Percentiles rank a stretch among this genome's conserved stretches.
Evolutionary conservation across 2,113 vertebrate species (phyloP).

Genomic region (Caranx melampygus): DNA sequence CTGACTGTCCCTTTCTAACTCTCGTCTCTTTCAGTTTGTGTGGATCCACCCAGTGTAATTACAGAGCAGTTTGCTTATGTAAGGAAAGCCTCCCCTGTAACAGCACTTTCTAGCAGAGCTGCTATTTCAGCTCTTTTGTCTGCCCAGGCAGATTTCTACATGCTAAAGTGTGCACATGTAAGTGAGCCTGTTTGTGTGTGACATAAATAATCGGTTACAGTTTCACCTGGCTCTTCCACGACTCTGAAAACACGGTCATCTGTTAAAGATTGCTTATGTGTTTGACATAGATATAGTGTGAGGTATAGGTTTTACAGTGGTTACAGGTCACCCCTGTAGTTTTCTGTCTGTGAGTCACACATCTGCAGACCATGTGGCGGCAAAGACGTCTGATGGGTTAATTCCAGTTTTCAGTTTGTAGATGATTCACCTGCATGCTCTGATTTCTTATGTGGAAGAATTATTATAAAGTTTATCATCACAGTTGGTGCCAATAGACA

Average conservation of each 20-base stretch:
- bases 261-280: slow-evolving; percentile 20
- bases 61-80: slow-evolving; percentile 81
- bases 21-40: slow-evolving; percentile 44
- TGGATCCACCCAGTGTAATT: slow-evolving; percentile 83
- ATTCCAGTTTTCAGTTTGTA: slow-evolving; percentile 4
- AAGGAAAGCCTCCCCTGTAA: slow-evolving; percentile 79
- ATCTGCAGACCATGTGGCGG: slow-evolving; percentile 44
- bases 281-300: background rate
- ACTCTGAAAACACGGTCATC: slow-evolving; percentile 8
- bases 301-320: background rate
- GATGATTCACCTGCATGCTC: slow-evolving; percentile 25
- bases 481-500: background rate
- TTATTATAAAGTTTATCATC: background rate
- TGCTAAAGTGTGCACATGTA: slow-evolving; percentile 5
- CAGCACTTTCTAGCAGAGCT: slow-evolving; percentile 78
- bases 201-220: slow-evolving; percentile 1
- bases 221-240: slow-evolving; percentile 18
- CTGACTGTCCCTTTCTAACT: slow-evolving; percentile 50
- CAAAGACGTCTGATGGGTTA: slow-evolving; percentile 14
- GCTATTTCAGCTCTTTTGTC: slow-evolving; percentile 73
- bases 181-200: background rate
- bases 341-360: slow-evolving; percentile 39
- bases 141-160: slow-evolving; percentile 53
- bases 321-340: slow-evolving; percentile 20
- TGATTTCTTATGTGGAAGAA: background rate